Evolutionary conservation across 2,797 vertebrate genomes (phyloP).

Genomic region (Anniella stebbinsi): DNA sequence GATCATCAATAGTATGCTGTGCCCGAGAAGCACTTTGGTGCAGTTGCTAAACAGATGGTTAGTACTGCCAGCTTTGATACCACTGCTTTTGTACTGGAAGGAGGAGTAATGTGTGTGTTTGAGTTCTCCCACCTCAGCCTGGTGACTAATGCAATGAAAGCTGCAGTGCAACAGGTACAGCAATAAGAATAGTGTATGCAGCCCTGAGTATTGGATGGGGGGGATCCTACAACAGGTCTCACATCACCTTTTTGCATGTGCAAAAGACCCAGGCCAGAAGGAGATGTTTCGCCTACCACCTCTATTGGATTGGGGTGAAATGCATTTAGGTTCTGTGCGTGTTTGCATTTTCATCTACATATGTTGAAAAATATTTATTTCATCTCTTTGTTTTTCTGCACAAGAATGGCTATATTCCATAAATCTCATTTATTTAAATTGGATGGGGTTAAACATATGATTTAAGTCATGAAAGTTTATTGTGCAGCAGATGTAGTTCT

Average conservation of each 20-base stretch:
- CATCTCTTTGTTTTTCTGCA: neutral
- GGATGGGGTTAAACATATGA: neutral
- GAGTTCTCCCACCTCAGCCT: neutral
- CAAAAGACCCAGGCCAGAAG: neutral
- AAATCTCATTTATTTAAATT: neutral
- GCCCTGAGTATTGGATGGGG: neutral
- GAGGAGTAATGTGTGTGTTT: neutral
- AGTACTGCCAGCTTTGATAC: neutral
- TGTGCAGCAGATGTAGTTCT: neutral
- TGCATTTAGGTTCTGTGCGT: neutral
- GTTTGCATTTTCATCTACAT: neutral
- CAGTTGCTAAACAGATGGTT: neutral
- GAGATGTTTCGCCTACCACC: neutral
- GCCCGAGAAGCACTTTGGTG: neutral
- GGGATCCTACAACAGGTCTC: neutral
- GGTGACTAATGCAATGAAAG: neutral
- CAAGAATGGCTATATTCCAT: neutral
- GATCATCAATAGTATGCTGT: neutral
- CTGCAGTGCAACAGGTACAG: neutral
- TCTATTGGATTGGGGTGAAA: neutral
- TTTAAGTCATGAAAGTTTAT: neutral
- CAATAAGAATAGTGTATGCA: neutral
- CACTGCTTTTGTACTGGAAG: neutral
- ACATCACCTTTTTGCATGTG: neutral
- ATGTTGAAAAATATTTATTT: neutral